Evolutionary conservation across 1,140 invertebrate species (phyloP), one percentile per base, ranked within the genome.

Genomic region (Melanaphis sacchari): DNA sequence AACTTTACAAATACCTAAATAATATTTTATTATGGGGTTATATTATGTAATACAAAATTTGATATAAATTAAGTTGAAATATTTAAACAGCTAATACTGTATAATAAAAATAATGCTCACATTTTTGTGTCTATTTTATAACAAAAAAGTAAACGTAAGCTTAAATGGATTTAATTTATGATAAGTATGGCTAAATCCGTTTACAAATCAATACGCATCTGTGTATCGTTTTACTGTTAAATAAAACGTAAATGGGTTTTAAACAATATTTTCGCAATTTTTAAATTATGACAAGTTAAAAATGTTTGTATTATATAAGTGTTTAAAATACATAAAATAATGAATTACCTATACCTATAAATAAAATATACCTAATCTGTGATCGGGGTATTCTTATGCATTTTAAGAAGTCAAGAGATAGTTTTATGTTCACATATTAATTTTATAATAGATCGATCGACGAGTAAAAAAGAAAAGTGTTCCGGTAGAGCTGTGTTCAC

Each of bases 401-500:
- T 66, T n/a, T 15, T 66, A 31, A 11, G 31, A 36, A 76, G 1
- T 15, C 46, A 49, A 49, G 46, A 49, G 46, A 15, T 49, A 49
- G 1, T 18, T 49, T 2, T n/a, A 59, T 18, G n/a, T 31, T 66
- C 4, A n/a, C 1, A 15, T n/a, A n/a, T 66, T n/a, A 76, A 76
- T 76, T 76, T 5, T 89, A 11, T 52, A 89, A 52, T 26, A 89
- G 87, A 89, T n/a, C 87, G 49, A n/a, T 43, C 59, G n/a, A 21
- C 18, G 21, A 36, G 84, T n/a, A 92, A 81, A 49, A 92, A 96
- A 38, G 41, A 11, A 52, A 82, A 82, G 31, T 76, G 22, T 54
- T 26, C 49, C 18, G 91, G 91, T 81, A 46, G 99, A 94, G 99
- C 99, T 1, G 99, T 99, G 0, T 98, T 98, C 95, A 99, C 98